Evolutionary conservation across 2,797 vertebrate genomes (phyloP).

Genomic region (Falco columbarius): DNA sequence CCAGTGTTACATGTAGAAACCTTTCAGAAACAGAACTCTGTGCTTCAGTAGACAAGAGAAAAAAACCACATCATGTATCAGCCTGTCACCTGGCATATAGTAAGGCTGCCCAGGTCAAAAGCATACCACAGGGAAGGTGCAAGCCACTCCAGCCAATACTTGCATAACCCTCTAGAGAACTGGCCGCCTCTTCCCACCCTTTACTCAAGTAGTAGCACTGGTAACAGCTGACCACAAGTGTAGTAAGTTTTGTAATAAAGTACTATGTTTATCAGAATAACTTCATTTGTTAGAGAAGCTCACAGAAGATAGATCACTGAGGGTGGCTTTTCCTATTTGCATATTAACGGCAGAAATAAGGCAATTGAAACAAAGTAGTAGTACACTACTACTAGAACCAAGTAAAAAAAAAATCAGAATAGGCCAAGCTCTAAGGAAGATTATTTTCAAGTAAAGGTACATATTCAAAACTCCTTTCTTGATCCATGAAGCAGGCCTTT

Average conservation of each 20-base stretch:
- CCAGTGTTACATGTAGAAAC: neutral
- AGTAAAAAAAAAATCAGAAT: neutral
- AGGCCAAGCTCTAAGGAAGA: neutral
- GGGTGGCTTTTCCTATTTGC: neutral
- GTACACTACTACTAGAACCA: neutral
- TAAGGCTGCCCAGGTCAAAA: neutral
- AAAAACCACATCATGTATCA: neutral
- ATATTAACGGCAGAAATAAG: neutral
- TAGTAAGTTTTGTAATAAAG: neutral
- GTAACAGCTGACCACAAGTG: neutral
- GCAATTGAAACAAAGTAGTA: neutral
- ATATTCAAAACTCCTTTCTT: neutral
- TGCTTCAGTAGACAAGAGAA: neutral
- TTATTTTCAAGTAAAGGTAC: neutral
- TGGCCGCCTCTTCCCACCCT: neutral
- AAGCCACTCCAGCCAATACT: neutral
- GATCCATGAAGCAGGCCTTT: neutral
- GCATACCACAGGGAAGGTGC: too few species aligned
- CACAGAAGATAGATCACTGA: neutral
- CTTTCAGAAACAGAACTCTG: neutral
- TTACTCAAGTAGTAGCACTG: neutral
- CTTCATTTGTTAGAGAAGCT: neutral
- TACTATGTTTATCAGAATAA: neutral
- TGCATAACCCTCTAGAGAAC: neutral
- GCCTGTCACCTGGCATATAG: neutral